Evolutionary conservation across 1,140 invertebrate genomes (phyloP), one percentile per base, ranked within the genome.

Genomic region (Drosophila triauraria): DNA sequence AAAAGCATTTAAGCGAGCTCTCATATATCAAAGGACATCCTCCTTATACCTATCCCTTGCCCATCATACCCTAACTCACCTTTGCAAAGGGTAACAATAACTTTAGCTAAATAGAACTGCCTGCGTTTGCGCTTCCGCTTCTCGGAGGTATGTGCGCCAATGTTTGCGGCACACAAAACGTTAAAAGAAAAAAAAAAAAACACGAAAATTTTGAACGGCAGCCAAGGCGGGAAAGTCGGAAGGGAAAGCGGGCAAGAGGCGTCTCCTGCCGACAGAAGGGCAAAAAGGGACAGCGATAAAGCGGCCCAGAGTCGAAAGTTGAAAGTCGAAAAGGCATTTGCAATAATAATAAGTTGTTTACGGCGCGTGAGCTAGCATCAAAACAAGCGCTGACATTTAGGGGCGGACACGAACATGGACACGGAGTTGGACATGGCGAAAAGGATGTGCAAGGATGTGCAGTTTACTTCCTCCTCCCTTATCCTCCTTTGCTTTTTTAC

Each of bases 301-400:
- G 74, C 56, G 63, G 51, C 46, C 23, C 32, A 42, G 27, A 40
- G 51, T 40, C 62, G 30, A 56, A 56, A 47, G 23, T 43, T 32
- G 61, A 69, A 76, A 78, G 63, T 62, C 57, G 67, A 62, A 68
- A 69, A 62, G 68, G 71, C 75, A 78, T 78, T 78, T 78, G 77
- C 85, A 88, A 88, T 88, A 87, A 88, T 88, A 88, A 88, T 88
- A 88, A 88, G 84, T 88, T 88, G 84, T 88, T 88, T 88, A 88
- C 85, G 85, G 81, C 85, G 84, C 84, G 84, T 88, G 84, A 88
- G 84, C 62, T 90, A 84, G 84, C 84, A 88, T 88, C 84, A 88
- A 88, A 88, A 88, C 84, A 88, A 88, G 84, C 81, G 85, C 84
- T 88, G 84, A 88, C 84, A 90, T 88, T 78, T 88, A 88, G 85